Conservation (phyloP, 23 tunicate genomes). For the Trididemnum miniatum region DNA sequence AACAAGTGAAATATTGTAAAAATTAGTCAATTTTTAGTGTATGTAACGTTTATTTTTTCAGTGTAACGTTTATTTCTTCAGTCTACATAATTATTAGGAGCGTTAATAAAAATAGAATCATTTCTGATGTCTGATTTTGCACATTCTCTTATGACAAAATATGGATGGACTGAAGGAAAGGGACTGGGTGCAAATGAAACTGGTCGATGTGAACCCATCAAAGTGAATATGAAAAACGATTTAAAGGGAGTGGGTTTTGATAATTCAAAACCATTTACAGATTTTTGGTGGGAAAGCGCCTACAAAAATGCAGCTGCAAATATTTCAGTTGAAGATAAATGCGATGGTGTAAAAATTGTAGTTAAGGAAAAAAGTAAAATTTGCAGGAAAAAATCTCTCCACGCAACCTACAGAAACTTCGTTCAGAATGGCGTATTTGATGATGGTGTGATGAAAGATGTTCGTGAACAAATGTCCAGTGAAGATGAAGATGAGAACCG, state of each 20-base stretch:
- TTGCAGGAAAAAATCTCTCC: neutral
- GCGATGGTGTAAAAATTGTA: neutral
- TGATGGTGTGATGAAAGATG: neutral
- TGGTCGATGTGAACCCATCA: slow-evolving; percentile 68
- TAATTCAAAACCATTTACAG: slow-evolving; percentile 34
- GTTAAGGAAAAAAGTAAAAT: neutral
- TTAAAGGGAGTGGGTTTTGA: slow-evolving; percentile 45
- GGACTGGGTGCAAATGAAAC: slow-evolving; percentile 71
- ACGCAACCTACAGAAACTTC: neutral
- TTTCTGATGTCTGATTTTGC: slow-evolving; percentile 62
- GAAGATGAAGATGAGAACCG: slow-evolving; percentile 1
- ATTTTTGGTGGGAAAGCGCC: slow-evolving; percentile 58
- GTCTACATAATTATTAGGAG: too few species aligned
- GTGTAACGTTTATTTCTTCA: too few species aligned
- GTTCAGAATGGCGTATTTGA: slow-evolving; percentile 2
- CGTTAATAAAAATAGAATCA: too few species aligned
- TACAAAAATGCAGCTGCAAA: slow-evolving; percentile 38
- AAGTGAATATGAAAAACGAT: slow-evolving; percentile 71
- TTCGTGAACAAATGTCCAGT: neutral
- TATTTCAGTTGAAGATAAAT: slow-evolving; percentile 10
- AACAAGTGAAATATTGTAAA: too few species aligned
- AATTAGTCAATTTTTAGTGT: too few species aligned
- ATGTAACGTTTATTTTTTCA: too few species aligned
- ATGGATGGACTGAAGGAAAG: slow-evolving; percentile 70
- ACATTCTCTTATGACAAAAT: slow-evolving; percentile 29